phyloP scores from a whole-genome alignment of 1,140 invertebrate genomes.

The Helicoverpa armigera region DNA sequence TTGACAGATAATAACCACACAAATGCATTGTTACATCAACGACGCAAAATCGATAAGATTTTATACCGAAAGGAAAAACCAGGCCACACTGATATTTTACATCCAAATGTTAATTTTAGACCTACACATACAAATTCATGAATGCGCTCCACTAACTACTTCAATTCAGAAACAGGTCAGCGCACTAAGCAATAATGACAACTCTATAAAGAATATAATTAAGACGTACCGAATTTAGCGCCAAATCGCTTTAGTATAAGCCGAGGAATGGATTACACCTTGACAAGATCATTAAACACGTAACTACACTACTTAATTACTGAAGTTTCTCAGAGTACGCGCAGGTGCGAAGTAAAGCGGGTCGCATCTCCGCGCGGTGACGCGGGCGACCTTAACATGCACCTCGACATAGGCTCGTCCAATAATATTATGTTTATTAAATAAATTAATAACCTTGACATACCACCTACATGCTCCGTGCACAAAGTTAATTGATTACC shows the following conservation, averaged over 20 bases:
- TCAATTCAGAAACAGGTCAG: slow-evolving; percentile 9
- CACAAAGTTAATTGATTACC: slow-evolving; percentile 33
- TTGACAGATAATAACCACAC: slow-evolving; percentile 10
- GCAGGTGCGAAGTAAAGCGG: slow-evolving; percentile 48
- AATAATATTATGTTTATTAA: slow-evolving; percentile 44
- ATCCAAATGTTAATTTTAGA: not conserved
- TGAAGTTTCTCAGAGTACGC: not conserved
- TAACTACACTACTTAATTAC: slow-evolving; percentile 28
- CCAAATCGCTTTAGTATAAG: slow-evolving; percentile 10
- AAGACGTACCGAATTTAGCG: slow-evolving; percentile 18
- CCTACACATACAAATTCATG: not conserved
- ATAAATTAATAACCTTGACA: slow-evolving; percentile 46
- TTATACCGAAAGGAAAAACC: too few species aligned
- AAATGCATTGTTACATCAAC: not conserved
- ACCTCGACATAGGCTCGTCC: slow-evolving; percentile 51
- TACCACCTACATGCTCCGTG: slow-evolving; percentile 27
- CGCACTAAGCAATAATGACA: slow-evolving; percentile 6
- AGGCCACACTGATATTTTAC: too few species aligned
- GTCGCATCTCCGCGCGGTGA: slow-evolving; percentile 48
- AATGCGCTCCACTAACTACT: not conserved
- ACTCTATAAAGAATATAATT: slow-evolving; percentile 25
- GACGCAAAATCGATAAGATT: slow-evolving; percentile 11
- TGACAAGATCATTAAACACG: slow-evolving; percentile 35
- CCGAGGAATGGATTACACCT: slow-evolving; percentile 15
- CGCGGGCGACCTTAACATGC: slow-evolving; percentile 61